phyloP scores from a whole-genome alignment of 2,113 vertebrate genomes.

The Ascaphus truei region DNA sequence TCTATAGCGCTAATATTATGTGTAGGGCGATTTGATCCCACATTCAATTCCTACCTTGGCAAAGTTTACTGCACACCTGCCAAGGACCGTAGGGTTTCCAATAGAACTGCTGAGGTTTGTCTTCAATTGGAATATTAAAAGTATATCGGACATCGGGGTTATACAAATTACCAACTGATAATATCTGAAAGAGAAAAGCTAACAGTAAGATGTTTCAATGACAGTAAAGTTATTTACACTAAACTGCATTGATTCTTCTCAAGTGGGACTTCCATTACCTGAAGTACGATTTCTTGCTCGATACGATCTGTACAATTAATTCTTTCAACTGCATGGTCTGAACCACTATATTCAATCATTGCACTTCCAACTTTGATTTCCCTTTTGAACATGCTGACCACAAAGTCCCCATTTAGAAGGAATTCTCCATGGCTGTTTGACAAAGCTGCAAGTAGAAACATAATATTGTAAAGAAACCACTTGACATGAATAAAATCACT shows the following conservation, averaged over 20 bases:
- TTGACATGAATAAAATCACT: slow-evolving; percentile 32
- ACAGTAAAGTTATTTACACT: slow-evolving; percentile 8
- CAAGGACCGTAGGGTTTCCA: slow-evolving; percentile 93
- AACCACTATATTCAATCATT: slow-evolving; percentile 94
- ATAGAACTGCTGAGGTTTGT: slow-evolving; percentile 87
- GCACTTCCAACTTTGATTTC: slow-evolving; percentile 90
- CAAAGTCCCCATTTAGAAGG: slow-evolving; percentile 94
- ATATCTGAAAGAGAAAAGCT: slow-evolving; percentile 64
- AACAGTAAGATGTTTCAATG: neutral
- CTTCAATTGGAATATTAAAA: slow-evolving; percentile 94
- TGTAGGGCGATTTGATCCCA: neutral
- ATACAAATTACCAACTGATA: slow-evolving; percentile 92
- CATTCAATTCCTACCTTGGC: slow-evolving; percentile 77
- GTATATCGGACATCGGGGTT: slow-evolving; percentile 93
- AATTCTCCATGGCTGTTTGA: slow-evolving; percentile 89
- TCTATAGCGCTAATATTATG: too few relatives aligned
- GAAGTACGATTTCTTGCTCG: slow-evolving; percentile 88
- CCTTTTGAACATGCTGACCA: slow-evolving; percentile 98
- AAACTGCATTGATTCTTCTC: neutral
- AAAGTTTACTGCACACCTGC: slow-evolving; percentile 89
- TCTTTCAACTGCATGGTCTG: slow-evolving; percentile 84
- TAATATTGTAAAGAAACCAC: slow-evolving; percentile 44
- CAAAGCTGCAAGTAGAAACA: slow-evolving; percentile 71
- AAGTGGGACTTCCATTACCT: slow-evolving; percentile 66
- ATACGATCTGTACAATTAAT: slow-evolving; percentile 94